These are phyloP conservation scores for Triplophysa dalaica DNA, from an alignment of 2,113 vertebrate genomes.

Conservation along the genomic window DNA sequence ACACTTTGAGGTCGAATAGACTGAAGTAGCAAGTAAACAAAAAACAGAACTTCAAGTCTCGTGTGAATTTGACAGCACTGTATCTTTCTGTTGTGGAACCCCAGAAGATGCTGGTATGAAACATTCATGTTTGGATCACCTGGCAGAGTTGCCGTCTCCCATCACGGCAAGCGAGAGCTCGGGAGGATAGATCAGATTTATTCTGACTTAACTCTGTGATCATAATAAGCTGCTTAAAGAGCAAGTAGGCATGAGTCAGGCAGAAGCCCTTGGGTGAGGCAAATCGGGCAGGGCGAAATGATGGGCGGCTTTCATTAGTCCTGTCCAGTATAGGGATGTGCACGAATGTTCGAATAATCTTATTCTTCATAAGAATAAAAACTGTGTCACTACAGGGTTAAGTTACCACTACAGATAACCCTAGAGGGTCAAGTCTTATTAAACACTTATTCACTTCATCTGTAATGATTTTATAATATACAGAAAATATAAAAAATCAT, in stretches of 20 bases:
- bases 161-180: slow-evolving; percentile 11
- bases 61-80: not conserved
- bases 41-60: slow-evolving; percentile 3
- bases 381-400: too few relatives aligned
- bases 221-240: slow-evolving; percentile 68
- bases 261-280: not conserved
- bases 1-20: not conserved
- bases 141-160: slow-evolving; percentile 27
- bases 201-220: slow-evolving; percentile 59
- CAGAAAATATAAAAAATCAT: too few relatives aligned
- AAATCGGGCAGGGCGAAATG: slow-evolving; percentile 5
- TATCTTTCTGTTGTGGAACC: slow-evolving; percentile 7
- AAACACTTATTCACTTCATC: too few relatives aligned
- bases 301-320: slow-evolving; percentile 39
- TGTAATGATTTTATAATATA: too few relatives aligned
- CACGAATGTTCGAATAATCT: too few relatives aligned
- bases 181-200: slow-evolving; percentile 56
- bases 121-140: slow-evolving; percentile 16
- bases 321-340: too few relatives aligned
- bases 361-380: too few relatives aligned
- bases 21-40: slow-evolving; percentile 13
- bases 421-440: too few relatives aligned
- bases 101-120: slow-evolving; percentile 13
- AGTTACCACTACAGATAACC: too few relatives aligned
- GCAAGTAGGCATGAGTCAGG: slow-evolving; percentile 56